Base-by-base conservation (phyloP, 1,140 invertebrate genomes). In the Listronotus bonariensis region DNA sequence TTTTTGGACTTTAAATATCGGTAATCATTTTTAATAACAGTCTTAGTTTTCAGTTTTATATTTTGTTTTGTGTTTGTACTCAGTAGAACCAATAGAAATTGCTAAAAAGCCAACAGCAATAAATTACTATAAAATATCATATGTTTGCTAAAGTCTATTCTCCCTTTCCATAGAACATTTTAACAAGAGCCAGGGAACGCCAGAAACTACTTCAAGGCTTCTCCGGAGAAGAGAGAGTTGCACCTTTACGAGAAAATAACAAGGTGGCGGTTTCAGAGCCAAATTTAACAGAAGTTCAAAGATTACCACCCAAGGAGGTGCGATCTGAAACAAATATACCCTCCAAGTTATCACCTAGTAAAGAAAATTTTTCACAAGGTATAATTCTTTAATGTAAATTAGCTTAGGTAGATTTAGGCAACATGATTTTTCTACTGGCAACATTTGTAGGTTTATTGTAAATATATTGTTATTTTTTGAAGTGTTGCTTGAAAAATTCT, bases 161-260 rank as follows among this genome's bases (percentile, higher is more conserved):
- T 45, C 36, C 68, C 59, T 58, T 14, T 70, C 74, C 64, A 4
- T 61, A 85, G 83, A 77, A 81, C 55, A 83, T 85, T 77, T 72
- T 85, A 49, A 81, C 83, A 48, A 76, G 84, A 59, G 83, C 84
- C 52, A 81, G 78, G 65, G 80, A 80, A 53, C 79, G 84, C 15
- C 79, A 83, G 61, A 82, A 82, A 74, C 80, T 84, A 67, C 71
- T 85, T 49, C 74, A 83, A 61, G 80, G 80, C 40, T 78, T 80
- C 46, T 74, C 80, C 7, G 59, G 77, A 31, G 75, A 76, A 53
- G 76, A 67, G 52, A n/a, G 74, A 48, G 71, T 73, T 53, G 79
- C 76, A 54, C 82, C 81, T 40, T 71, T 82, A 18, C 78, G 78
- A 61, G 80, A 82, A 72, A 75, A 77, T 11, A 82, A 82, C 72